A percentile compares a stretch with the other conserved stretches of the same genome.
Evolutionary conservation across 2,888 invertebrate species (phyloP).

Genomic region (Heliconius ethilla): DNA sequence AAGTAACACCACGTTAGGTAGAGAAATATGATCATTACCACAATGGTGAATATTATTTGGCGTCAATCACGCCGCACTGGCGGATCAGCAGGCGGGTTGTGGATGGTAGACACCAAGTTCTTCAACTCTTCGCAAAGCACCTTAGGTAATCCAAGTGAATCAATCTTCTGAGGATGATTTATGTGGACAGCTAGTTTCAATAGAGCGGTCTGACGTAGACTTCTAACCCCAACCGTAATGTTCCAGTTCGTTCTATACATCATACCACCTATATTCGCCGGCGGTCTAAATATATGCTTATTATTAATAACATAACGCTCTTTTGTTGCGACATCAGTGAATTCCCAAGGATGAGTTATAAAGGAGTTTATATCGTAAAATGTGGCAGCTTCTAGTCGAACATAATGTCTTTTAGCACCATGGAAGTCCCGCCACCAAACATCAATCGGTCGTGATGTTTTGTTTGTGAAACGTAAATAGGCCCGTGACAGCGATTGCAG

Average conservation of each 20-base stretch:
- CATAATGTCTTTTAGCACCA: slow-evolving; percentile 84
- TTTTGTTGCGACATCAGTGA: slow-evolving; percentile 85
- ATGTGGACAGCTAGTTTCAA: slow-evolving; percentile 70
- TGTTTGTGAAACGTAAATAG: slow-evolving; percentile 66
- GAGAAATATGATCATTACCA: slow-evolving; percentile 43
- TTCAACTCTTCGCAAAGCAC: slow-evolving; percentile 66
- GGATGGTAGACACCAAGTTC: slow-evolving; percentile 47
- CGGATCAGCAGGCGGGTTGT: slow-evolving; percentile 27
- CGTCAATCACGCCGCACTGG: slow-evolving; percentile 44
- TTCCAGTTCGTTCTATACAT: slow-evolving; percentile 70
- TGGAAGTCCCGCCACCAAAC: slow-evolving; percentile 90
- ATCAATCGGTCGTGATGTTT: slow-evolving; percentile 74
- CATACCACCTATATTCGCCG: slow-evolving; percentile 59
- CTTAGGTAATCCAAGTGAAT: slow-evolving; percentile 69
- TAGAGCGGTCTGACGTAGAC: slow-evolving; percentile 73
- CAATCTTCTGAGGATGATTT: slow-evolving; percentile 56
- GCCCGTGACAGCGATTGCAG: slow-evolving; percentile 57
- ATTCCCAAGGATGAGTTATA: slow-evolving; percentile 93
- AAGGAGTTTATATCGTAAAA: slow-evolving; percentile 87
- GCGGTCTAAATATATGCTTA: slow-evolving; percentile 74
- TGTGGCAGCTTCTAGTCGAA: slow-evolving; percentile 78
- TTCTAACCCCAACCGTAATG: slow-evolving; percentile 78
- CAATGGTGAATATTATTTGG: slow-evolving; percentile 39
- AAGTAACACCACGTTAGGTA: slow-evolving; percentile 44
- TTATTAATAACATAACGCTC: slow-evolving; percentile 84